A percentile compares a stretch with the other conserved stretches of the same genome.
These are phyloP conservation scores for Microchirus variegatus DNA, from an alignment of 2,797 vertebrate genomes.

Conservation along the genomic window DNA sequence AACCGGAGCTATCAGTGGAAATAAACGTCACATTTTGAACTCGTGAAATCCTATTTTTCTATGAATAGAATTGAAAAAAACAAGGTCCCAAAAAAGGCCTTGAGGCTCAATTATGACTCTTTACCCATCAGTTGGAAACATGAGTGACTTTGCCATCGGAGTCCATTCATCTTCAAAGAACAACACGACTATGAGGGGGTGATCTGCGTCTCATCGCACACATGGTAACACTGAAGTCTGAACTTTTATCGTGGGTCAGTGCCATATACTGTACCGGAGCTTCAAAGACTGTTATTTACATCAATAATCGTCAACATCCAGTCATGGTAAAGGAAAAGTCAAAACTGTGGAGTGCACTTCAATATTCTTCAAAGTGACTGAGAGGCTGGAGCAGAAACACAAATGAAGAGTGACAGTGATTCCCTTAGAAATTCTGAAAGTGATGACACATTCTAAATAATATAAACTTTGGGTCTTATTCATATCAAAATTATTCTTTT, in stretches of 20 bases:
- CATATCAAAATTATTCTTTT: no score
- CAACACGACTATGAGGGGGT: slow-evolving; percentile 39
- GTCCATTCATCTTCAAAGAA: slow-evolving; percentile 40
- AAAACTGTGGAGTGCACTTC: not conserved
- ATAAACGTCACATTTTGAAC: slow-evolving; percentile 26
- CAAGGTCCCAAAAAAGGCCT: slow-evolving; percentile 39
- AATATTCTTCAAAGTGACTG: not conserved
- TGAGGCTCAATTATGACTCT: slow-evolving; percentile 40
- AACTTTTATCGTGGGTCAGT: slow-evolving; percentile 31
- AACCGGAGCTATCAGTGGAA: slow-evolving; percentile 25
- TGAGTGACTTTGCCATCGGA: slow-evolving; percentile 34
- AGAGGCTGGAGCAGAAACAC: not conserved
- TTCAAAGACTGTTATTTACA: slow-evolving; percentile 25
- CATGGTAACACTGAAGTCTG: slow-evolving; percentile 53
- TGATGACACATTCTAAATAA: not conserved
- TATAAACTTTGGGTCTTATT: not conserved
- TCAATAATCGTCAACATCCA: slow-evolving; percentile 24
- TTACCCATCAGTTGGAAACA: slow-evolving; percentile 64
- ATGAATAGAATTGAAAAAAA: slow-evolving; percentile 48
- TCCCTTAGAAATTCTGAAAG: not conserved
- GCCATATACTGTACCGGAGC: slow-evolving; percentile 13
- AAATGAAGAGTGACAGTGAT: not conserved
- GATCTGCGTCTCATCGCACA: slow-evolving; percentile 31
- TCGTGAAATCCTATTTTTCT: slow-evolving; percentile 14
- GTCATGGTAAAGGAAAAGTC: not conserved